These are phyloP conservation scores for Zygogramma bicolorata DNA, from an alignment of 2,888 invertebrate species.

Conservation along the genomic window DNA sequence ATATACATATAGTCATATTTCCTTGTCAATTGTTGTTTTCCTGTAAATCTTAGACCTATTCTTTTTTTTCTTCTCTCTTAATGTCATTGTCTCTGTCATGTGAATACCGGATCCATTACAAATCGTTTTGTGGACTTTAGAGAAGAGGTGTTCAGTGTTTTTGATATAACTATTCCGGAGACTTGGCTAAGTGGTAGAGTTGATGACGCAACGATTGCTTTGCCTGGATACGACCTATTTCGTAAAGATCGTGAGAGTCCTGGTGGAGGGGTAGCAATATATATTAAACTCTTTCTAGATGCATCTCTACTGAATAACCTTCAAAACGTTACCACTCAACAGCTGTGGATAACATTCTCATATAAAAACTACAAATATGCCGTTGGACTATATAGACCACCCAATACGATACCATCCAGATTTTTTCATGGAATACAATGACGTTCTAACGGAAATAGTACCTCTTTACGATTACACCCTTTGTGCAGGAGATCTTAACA, in stretches of 20 bases:
- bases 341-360: slow-evolving; percentile 3
- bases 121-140: background rate
- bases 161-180: background rate
- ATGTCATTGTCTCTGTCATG: background rate
- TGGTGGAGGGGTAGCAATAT: too few relatives aligned
- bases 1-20: background rate
- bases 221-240: background rate
- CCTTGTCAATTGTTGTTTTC: too few relatives aligned
- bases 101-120: slow-evolving; percentile 2
- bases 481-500: slow-evolving; percentile 12
- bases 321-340: slow-evolving; percentile 9
- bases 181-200: background rate
- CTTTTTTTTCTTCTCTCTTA: background rate
- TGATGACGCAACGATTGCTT: background rate
- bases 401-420: background rate
- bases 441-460: background rate
- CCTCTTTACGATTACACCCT: background rate
- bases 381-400: slow-evolving; percentile 10
- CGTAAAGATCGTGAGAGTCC: too few relatives aligned
- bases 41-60: too few relatives aligned
- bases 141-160: background rate
- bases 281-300: background rate
- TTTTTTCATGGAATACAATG: slow-evolving; percentile 4
- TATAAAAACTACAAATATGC: slow-evolving; percentile 4
- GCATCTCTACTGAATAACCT: background rate